Base-by-base conservation (phyloP, 2,888 invertebrate species). In the Mantis religiosa region DNA sequence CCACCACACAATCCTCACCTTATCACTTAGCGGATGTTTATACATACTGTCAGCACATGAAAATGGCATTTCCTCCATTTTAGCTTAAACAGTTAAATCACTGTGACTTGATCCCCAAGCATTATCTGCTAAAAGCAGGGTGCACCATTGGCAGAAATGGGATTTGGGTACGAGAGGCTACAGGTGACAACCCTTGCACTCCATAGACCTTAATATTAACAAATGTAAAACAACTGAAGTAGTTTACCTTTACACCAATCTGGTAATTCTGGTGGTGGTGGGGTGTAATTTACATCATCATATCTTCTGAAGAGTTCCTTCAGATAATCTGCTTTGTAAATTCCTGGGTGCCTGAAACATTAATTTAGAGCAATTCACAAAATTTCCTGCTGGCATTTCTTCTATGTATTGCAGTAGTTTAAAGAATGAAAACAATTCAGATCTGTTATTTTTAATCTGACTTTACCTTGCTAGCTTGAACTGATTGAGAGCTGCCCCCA, bases 251-350 rank as follows among this genome's bases (percentile, higher is more conserved):
- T 94, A 93, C 98, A 98, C 99, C 99, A 99, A 87, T 96, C 96
- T 0, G 99, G 99, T 88, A 96, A 93, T 1, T 94, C 92, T 0
- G 99, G 98, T 2, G 98, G 96, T 0, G 95, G 95, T 0, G 96
- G 96, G 91, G 95, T 96, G 88, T 94, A 95, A 47, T 95, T 96
- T 83, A 93, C 93, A 91, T 96, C 97, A 90, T 96, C 98, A 92
- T 97, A 98, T 3, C 98, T 95, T 89, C 94, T 94, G 92, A 96
- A 98, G 54, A 99, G 93, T 93, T 99, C 99, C 91, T 95, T 94
- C 88, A 99, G 95, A 92, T 99, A 99, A 92, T 99, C 99, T 91
- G 96, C 96, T 93, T 99, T 99, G 93, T 99, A 99, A 92, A 99
- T 99, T 28, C 99, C 99, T 0, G 99, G 98, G 0, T 97, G 96